Evolutionary conservation across 2,888 invertebrate genomes (phyloP), one percentile per base, ranked within the genome.

Genomic region (Ectropis crepuscularia): DNA sequence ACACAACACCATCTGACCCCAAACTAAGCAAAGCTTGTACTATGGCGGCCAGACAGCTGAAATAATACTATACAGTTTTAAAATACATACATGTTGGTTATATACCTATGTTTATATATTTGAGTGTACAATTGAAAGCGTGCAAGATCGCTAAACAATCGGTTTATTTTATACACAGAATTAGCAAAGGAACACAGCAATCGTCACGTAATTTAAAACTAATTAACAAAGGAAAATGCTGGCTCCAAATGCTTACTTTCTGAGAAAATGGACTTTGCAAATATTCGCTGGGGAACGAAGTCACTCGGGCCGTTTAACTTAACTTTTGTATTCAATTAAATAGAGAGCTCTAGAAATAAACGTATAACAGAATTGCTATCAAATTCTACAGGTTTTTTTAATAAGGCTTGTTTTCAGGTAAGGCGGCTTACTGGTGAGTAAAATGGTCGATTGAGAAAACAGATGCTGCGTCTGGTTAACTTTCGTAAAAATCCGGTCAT

Each of bases 251-350:
- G 86, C 84, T 88, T 87, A 86, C 85, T 88, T 85, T 81, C 85
- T 77, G 79, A 83, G 85, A 82, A 90, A 91, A 90, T 89, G 86
- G 84, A 89, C 87, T 88, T 87, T 79, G 81, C 85, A 88, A 89
- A 90, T 87, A 88, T 89, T 88, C 85, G 75, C 78, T 72, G 68
- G 79, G 78, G 86, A 82, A 85, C 84, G 83, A 87, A 89, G 84
- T 86, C 87, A 86, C 86, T 87, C 79, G 80, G 80, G 78, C 77
- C 85, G 82, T 86, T 89, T 88, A 90, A 89, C 87, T 89, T 88
- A 90, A 89, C 87, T 90, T 90, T 89, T 89, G 89, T 88, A 89
- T 89, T 89, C 88, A 87, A 89, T 90, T 89, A 89, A 87, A 88
- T 86, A 89, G 89, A 89, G 87, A 90, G 87, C 87, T 86, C 85